Evolutionary conservation across 2,888 invertebrate species (phyloP), one percentile per base, ranked within the genome.

Genomic region (Oligia latruncula): DNA sequence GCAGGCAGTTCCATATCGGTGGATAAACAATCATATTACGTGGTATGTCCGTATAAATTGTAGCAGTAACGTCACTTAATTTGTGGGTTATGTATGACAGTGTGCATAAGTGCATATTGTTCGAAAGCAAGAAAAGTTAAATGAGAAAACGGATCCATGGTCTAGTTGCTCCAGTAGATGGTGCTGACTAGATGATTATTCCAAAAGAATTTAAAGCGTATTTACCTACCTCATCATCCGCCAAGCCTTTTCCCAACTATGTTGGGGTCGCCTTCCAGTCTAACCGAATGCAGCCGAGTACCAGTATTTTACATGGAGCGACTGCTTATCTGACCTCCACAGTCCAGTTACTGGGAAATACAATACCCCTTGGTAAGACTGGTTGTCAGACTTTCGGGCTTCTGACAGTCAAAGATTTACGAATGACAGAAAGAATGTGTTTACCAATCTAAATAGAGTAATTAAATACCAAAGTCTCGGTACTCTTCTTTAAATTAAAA

Each of bases 401-500:
- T n/a, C 58, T 58, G 11, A 58, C 23, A 58, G 9, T 23, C 58
- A 58, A 11, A 58, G 3, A 58, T 23, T 9, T 23, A 23, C 58
- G 9, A 58, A 58, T 23, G 23, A 23, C 23, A 58, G 23, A 58
- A 58, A 58, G 9, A 58, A 23, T 58, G 58, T 58, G 11, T 80
- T 80, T 81, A n/a, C 2, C 13, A 43, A 79, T 29, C 6, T 49
- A 52, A 58, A 58, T 58, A 29, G 17, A 43, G 23, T 55, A 55
- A 77, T 52, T 55, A 78, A 65, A 55, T 46, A 65, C n/a, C 29
- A 58, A 46, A 58, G n/a, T 15, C 23, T 64, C 68, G 29, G 20
- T 81, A 68, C 46, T 77, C 43, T 65, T 65, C 35, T 35, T 60
- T 13, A 70, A 46, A 78, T 83, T 78, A 62, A 78, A 78, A 71